Evolutionary conservation across 1,140 invertebrate genomes (phyloP).

Genomic region (Chymomyza costata): DNA sequence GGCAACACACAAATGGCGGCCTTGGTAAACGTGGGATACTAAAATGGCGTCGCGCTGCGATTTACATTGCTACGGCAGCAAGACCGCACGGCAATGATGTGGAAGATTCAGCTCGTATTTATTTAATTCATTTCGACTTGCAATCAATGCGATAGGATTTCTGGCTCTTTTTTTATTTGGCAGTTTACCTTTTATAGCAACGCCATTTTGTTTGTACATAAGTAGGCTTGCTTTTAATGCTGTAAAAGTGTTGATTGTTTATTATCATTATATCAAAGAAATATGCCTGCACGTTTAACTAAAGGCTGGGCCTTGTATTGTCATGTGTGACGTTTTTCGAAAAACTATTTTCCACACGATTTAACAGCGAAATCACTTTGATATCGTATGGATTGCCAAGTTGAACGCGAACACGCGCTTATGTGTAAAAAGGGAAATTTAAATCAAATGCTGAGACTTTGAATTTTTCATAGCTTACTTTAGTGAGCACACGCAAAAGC

Average conservation of each 20-base stretch:
- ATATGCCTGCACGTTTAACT: constrained; percentile 26
- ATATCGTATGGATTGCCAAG: constrained; percentile 39
- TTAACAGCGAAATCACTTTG: constrained; percentile 63
- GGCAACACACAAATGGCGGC: constrained; percentile 24
- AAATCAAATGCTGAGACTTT: constrained; percentile 61
- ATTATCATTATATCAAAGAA: no score
- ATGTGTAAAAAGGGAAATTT: constrained; percentile 54
- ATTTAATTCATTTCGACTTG: constrained; percentile 67
- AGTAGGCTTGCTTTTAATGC: no score
- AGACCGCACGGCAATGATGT: constrained; percentile 17
- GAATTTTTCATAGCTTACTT: constrained; percentile 68
- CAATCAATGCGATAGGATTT: constrained; percentile 61
- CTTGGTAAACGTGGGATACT: background rate
- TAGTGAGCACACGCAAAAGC: constrained; percentile 28
- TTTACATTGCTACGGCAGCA: constrained; percentile 4
- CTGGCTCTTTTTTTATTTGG: constrained; percentile 3
- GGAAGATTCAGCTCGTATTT: constrained; percentile 44
- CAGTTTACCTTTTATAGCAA: constrained; percentile 27
- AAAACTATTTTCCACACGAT: constrained; percentile 66
- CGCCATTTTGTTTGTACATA: constrained; percentile 1
- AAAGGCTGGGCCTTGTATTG: constrained; percentile 11
- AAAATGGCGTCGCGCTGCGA: constrained; percentile 26
- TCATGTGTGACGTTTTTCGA: constrained; percentile 28
- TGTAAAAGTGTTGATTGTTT: no score
- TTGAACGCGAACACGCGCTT: background rate